These are phyloP conservation scores for Manis javanica DNA, from an alignment of 2,797 vertebrate genomes.

Conservation along the genomic window DNA sequence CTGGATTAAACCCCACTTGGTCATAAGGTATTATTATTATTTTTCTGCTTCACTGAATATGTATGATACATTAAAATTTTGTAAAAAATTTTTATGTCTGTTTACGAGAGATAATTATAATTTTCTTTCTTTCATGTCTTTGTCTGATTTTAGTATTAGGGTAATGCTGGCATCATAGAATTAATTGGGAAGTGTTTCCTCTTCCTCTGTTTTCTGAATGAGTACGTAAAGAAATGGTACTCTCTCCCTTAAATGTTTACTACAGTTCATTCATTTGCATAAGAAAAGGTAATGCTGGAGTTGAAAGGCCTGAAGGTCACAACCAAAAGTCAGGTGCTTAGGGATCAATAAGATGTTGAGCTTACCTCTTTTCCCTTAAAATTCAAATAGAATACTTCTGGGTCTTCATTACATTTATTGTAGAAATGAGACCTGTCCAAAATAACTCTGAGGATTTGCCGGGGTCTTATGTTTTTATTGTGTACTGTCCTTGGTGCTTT, in stretches of 20 bases:
- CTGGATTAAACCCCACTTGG: background rate
- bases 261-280: background rate
- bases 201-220: background rate
- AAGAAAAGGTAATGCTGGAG: background rate
- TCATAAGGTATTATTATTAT: background rate
- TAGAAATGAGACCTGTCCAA: background rate
- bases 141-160: background rate
- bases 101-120: background rate
- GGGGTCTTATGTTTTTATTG: background rate
- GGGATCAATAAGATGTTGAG: background rate
- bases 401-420: slow-evolving; percentile 12
- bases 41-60: background rate
- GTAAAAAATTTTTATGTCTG: background rate
- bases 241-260: background rate
- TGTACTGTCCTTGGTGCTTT: background rate
- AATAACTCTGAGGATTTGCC: background rate
- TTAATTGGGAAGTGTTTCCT: background rate
- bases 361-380: background rate
- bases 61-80: background rate
- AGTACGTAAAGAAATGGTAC: background rate
- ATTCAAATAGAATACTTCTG: background rate
- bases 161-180: background rate
- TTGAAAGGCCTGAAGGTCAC: background rate
- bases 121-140: slow-evolving; percentile 6
- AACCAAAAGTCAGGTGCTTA: background rate